phyloP scores from a whole-genome alignment of 2,113 vertebrate species.

The Nesoenas mayeri region DNA sequence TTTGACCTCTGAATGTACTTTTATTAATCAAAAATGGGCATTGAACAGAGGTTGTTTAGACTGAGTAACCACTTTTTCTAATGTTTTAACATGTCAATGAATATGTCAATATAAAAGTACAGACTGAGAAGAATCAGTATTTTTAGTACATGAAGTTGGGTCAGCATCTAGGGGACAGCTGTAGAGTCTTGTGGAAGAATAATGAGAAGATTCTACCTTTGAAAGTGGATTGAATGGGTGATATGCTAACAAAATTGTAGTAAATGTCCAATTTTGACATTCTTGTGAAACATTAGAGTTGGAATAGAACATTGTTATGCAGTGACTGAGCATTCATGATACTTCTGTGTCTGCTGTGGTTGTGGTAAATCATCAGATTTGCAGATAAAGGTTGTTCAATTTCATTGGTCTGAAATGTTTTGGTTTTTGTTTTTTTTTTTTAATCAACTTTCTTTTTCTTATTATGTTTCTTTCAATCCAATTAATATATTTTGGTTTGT shows the following conservation, averaged over 20 bases:
- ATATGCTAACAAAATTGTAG: not conserved
- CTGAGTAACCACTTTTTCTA: not conserved
- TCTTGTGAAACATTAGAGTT: not conserved
- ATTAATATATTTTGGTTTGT: not conserved
- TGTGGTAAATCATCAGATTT: not conserved
- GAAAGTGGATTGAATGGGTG: not conserved
- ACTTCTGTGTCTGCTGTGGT: not conserved
- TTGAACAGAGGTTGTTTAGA: not conserved
- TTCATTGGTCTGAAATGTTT: not conserved
- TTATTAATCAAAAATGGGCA: not conserved
- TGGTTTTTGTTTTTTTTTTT: not conserved
- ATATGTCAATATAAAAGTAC: not conserved
- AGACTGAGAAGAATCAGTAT: not conserved
- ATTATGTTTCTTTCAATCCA: not conserved
- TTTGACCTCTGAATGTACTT: not conserved
- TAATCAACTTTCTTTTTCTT: not conserved
- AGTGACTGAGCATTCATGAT: not conserved
- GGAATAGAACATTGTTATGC: not conserved
- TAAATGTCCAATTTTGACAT: not conserved
- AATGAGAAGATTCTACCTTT: not conserved
- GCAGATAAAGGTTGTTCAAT: not conserved
- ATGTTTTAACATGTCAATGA: not conserved
- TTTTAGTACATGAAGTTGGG: not conserved
- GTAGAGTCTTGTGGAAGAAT: not conserved
- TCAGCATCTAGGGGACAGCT: not conserved